Percentiles rank a stretch among this genome's conserved stretches.
Conservation (phyloP, 2,797 vertebrate species). For the Meriones psammophilus region DNA sequence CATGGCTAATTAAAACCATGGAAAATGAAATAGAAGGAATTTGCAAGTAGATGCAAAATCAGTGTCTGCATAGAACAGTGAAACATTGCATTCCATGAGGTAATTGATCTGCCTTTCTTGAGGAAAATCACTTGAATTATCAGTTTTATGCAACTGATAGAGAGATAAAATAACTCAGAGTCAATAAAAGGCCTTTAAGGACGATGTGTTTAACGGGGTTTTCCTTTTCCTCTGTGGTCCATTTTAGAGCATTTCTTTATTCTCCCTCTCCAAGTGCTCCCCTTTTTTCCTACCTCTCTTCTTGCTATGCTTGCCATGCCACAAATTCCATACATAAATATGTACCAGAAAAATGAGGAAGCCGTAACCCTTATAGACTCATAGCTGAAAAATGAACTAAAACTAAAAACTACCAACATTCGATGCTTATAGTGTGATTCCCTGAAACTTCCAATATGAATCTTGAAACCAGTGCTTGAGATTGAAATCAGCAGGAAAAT, state of each 20-base stretch:
- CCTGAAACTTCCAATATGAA: slow-evolving; percentile 56
- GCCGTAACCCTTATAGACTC: slow-evolving; percentile 22
- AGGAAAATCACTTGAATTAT: background rate
- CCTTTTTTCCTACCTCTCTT: slow-evolving; percentile 18
- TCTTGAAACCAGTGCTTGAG: slow-evolving; percentile 60
- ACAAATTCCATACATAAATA: background rate
- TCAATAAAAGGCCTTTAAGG: background rate
- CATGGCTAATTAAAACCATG: background rate
- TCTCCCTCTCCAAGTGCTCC: background rate
- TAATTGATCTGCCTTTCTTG: background rate
- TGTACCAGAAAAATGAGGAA: slow-evolving; percentile 48
- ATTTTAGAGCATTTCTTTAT: slow-evolving; percentile 11
- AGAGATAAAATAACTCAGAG: background rate
- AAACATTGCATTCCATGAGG: background rate
- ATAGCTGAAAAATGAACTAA: slow-evolving; percentile 66
- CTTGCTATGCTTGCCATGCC: background rate
- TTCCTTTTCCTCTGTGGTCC: background rate
- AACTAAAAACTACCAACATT: slow-evolving; percentile 62
- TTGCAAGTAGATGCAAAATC: slow-evolving; percentile 42
- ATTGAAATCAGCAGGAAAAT: slow-evolving; percentile 43
- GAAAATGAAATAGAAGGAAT: slow-evolving; percentile 29
- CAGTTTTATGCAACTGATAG: background rate
- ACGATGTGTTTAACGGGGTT: background rate
- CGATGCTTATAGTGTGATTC: slow-evolving; percentile 65
- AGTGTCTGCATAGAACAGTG: background rate